Conservation (phyloP, 2,888 invertebrate species). For the Rhagonycha lutea region DNA sequence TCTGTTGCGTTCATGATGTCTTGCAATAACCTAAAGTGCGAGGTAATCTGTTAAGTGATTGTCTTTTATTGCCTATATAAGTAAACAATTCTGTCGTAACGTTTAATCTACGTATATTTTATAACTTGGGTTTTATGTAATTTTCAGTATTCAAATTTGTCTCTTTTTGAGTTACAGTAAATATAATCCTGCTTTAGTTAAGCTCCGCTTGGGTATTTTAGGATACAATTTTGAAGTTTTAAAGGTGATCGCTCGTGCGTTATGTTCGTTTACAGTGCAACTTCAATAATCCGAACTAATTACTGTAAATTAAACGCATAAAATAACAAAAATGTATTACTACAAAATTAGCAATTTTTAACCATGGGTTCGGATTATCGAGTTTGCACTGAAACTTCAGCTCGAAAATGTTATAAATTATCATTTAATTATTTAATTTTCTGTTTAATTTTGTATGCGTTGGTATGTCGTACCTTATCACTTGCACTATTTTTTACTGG, state of each 20-base stretch:
- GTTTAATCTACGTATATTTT: not conserved
- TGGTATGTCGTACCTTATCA: not conserved
- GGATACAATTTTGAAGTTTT: not conserved
- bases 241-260: too few relatives aligned
- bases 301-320: too few relatives aligned
- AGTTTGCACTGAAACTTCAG: too few relatives aligned
- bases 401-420: too few relatives aligned
- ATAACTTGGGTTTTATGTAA: not conserved
- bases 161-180: not conserved
- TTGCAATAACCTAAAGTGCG: not conserved
- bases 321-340: too few relatives aligned
- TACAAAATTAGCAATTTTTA: too few relatives aligned
- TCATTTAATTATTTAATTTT: not conserved
- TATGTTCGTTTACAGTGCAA: too few relatives aligned
- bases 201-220: too few relatives aligned
- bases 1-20: not conserved
- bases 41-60: not conserved
- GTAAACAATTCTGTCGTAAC: not conserved
- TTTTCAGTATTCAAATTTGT: not conserved
- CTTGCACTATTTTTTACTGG: not conserved
- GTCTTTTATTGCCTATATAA: not conserved
- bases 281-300: too few relatives aligned
- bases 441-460: not conserved
- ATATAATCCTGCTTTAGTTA: too few relatives aligned
- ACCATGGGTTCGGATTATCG: too few relatives aligned